Evolutionary conservation across 2,888 invertebrate species (phyloP).

Genomic region (Linnaemya tessellans): DNA sequence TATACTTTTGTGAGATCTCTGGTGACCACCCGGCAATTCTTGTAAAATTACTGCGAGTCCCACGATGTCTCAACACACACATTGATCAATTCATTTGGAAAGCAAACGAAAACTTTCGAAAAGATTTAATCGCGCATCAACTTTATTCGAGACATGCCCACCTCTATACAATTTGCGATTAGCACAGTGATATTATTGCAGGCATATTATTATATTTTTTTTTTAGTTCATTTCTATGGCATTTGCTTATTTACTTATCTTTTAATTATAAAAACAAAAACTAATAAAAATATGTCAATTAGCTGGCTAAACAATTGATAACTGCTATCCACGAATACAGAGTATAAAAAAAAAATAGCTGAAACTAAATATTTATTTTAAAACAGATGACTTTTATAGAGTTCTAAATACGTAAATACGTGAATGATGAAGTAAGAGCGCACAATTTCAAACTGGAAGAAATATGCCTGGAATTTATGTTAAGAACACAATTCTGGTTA

Average conservation of each 20-base stretch:
- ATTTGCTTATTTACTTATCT: not conserved
- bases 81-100: too few species aligned
- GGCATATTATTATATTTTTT: not conserved
- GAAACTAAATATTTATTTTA: constrained; percentile 47
- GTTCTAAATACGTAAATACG: constrained; percentile 37
- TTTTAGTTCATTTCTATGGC: not conserved
- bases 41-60: too few species aligned
- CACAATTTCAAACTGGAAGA: not conserved
- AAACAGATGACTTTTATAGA: constrained; percentile 30
- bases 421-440: not conserved
- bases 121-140: too few species aligned
- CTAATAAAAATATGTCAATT: constrained; percentile 56
- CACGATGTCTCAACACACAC: too few species aligned
- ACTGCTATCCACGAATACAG: constrained; percentile 17
- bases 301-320: constrained; percentile 51
- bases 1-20: too few species aligned
- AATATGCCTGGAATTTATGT: not conserved
- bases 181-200: not conserved
- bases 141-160: too few species aligned
- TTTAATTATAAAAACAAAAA: constrained; percentile 47
- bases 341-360: constrained; percentile 1
- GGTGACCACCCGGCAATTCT: too few species aligned
- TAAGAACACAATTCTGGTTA: not conserved
- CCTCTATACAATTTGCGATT: too few species aligned
- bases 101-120: too few species aligned